Evolutionary conservation across 1,140 invertebrate genomes (phyloP), one percentile per base, ranked within the genome.

Genomic region (Chlorops oryzae): DNA sequence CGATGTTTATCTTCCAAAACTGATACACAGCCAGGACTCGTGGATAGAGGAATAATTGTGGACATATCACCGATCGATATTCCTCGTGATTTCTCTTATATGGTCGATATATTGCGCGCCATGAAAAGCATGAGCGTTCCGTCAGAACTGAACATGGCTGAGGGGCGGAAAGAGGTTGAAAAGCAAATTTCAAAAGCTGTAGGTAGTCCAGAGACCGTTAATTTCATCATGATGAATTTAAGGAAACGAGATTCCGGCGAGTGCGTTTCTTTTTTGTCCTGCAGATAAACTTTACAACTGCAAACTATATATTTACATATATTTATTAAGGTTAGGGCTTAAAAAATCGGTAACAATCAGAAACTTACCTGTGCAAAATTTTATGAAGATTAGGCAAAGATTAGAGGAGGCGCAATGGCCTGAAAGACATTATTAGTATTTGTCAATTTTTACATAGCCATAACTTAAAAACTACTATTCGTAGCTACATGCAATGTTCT

Each of bases 31-130:
- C 86, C 90, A 28, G 76, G 87, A 42, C 53, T 87, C 17, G 78
- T 93, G 2, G 83, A 90, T 17, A 87, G 84, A 57, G 68, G 93
- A 20, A 77, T 94, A 38, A 81, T 94, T 4, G 83, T 88, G 34
- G 92, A 96, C 63, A 86, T 94, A 54, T 87, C 87, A 10, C 92
- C 92, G 3, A 65, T 86, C 0, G 77, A 77, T 52, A 77, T 78
- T 1, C 82, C 83, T 48, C 77, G 80, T 12, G 78, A 79, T 62
- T 77, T 87, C 15, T 65, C 73, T 44, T 70, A 78, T 7, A 83
- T 91, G 77, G 70, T 70, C 0, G 71, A 75, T 34, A 76, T 88
- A 48, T 82, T 91, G 57, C 71, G 80, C 51, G 80, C 79, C 2
- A 84, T 92, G 82, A 61, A 74, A 32, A 61, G 70, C 2, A 72